Conservation (phyloP, 2,888 invertebrate genomes). For the Halictus ligatus region DNA sequence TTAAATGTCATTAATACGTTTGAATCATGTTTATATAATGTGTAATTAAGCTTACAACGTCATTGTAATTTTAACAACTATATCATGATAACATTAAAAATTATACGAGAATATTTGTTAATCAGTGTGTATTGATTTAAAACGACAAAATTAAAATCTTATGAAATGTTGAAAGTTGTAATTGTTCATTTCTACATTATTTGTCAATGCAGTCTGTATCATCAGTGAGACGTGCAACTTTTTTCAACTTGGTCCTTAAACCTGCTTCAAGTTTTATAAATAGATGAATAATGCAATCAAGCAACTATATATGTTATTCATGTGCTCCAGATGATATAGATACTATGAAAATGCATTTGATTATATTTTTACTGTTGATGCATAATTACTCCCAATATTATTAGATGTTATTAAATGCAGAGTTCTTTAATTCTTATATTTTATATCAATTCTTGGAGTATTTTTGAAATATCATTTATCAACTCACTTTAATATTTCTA, state of each 20-base stretch:
- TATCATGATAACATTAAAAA: background rate
- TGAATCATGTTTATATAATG: background rate
- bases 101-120: background rate
- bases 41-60: background rate
- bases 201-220: background rate
- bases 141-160: background rate
- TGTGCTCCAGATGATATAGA: background rate
- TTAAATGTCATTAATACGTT: background rate
- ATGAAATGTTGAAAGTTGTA: background rate
- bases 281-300: constrained; percentile 48
- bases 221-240: constrained; percentile 11
- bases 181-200: background rate
- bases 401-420: background rate
- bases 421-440: background rate
- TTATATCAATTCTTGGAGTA: background rate
- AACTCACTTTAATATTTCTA: background rate
- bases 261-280: constrained; percentile 46
- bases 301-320: constrained; percentile 11
- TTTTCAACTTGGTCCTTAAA: constrained; percentile 35
- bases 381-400: background rate
- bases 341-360: background rate
- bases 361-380: background rate
- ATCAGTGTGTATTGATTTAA: background rate
- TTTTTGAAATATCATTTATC: background rate
- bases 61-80: background rate